phyloP scores from a whole-genome alignment of 2,888 invertebrate species.

The Aquatica leii region DNA sequence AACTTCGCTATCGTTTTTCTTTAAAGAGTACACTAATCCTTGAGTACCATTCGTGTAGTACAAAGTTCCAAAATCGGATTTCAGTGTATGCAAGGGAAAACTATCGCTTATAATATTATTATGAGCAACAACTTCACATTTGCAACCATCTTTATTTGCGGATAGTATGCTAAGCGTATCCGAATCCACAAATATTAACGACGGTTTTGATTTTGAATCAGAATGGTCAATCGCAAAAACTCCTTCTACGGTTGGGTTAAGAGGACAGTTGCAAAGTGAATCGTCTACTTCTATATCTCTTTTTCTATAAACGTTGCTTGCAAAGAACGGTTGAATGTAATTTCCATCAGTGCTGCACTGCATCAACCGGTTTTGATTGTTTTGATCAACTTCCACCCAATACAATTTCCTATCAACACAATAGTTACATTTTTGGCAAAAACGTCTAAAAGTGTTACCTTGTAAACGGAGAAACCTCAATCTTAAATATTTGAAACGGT shows the following conservation, averaged over 20 bases:
- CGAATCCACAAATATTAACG: conserved; percentile 72
- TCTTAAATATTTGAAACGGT: conserved; percentile 67
- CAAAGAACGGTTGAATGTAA: conserved; percentile 67
- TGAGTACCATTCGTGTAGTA: conserved; percentile 77
- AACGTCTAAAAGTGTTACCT: conserved; percentile 61
- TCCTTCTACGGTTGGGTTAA: conserved; percentile 68
- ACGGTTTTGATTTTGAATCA: conserved; percentile 60
- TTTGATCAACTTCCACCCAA: conserved; percentile 76
- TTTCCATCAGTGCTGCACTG: conserved; percentile 68
- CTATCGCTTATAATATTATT: conserved; percentile 53
- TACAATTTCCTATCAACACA: conserved; percentile 67
- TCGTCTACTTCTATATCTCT: conserved; percentile 42
- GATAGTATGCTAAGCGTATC: conserved; percentile 68
- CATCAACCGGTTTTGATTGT: conserved; percentile 70
- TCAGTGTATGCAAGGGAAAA: conserved; percentile 71
- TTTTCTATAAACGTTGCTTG: conserved; percentile 42
- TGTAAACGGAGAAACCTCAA: conserved; percentile 80
- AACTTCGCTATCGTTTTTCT: conserved; percentile 56
- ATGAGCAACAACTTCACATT: conserved; percentile 67
- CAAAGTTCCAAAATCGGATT: conserved; percentile 74
- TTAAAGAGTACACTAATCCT: conserved; percentile 69
- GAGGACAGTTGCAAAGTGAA: conserved; percentile 70
- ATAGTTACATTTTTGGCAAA: neutral
- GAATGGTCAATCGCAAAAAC: conserved; percentile 76
- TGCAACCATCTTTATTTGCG: conserved; percentile 73